These are phyloP conservation scores for Lepus timidus DNA, from an alignment of 2,113 vertebrate species.

Conservation along the genomic window DNA sequence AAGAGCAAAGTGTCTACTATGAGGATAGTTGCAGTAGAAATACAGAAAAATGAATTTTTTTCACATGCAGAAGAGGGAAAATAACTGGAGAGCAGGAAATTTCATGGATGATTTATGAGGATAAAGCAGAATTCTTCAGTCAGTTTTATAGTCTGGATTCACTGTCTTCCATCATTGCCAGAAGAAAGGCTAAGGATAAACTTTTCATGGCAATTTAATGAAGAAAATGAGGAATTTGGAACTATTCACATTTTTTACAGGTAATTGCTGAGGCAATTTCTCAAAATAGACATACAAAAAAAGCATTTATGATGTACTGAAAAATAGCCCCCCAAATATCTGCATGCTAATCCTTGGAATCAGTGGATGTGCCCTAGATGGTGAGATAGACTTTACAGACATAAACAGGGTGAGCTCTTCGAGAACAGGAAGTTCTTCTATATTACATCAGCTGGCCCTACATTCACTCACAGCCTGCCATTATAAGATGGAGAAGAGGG, in stretches of 20 bases:
- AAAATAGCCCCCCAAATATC: not conserved
- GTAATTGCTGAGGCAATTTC: conserved; percentile 15
- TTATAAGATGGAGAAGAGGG: not conserved
- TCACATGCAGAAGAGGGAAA: not conserved
- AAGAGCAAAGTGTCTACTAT: not conserved
- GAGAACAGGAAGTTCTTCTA: not conserved
- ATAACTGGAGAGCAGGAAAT: not conserved
- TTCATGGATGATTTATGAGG: conserved; percentile 45
- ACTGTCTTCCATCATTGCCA: conserved; percentile 1
- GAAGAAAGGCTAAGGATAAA: conserved; percentile 17
- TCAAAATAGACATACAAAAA: not conserved
- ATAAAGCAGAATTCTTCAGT: not conserved
- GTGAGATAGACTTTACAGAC: not conserved
- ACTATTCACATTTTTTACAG: conserved; percentile 18
- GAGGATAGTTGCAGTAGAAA: conserved; percentile 1
- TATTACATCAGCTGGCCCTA: not conserved
- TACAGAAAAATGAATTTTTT: not conserved
- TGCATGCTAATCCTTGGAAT: not conserved
- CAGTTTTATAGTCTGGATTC: conserved; percentile 60
- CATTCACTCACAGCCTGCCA: not conserved
- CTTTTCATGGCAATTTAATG: conserved; percentile 47
- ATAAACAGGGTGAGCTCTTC: not conserved
- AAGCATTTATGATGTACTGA: not conserved
- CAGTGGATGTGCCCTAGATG: not conserved
- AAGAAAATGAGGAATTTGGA: conserved; percentile 62